Percentiles rank a stretch among this genome's conserved stretches.
Evolutionary conservation across 2,888 invertebrate species (phyloP).

Genomic region (Falcaria lacertinaria): DNA sequence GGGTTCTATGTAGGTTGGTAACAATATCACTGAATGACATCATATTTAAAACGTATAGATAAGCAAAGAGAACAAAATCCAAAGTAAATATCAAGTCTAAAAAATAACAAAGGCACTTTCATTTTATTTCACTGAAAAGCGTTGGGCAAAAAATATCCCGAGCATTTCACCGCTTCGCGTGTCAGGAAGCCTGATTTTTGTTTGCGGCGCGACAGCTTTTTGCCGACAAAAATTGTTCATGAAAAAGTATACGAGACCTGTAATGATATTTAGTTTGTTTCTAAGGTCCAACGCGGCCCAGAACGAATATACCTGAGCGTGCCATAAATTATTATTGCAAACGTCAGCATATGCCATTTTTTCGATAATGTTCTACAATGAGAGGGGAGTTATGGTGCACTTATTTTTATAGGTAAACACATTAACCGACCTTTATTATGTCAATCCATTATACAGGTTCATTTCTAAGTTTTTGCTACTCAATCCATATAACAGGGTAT

Average conservation of each 20-base stretch:
- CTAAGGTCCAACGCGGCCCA: background rate
- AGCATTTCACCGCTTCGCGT: constrained; percentile 7
- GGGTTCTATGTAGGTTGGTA: too few relatives aligned
- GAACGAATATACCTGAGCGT: background rate
- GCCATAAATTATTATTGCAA: constrained; percentile 13
- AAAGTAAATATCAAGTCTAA: background rate
- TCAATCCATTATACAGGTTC: too few relatives aligned
- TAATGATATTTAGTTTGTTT: background rate
- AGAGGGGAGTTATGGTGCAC: background rate
- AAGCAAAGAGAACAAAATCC: too few relatives aligned
- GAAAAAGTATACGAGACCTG: constrained; percentile 11
- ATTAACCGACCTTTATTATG: too few relatives aligned
- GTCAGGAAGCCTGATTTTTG: constrained; percentile 13
- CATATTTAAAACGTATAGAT: too few relatives aligned
- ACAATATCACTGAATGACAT: too few relatives aligned
- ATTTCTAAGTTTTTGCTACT: too few relatives aligned
- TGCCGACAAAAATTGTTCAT: background rate
- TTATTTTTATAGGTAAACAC: constrained; percentile 6
- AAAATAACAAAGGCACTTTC: background rate
- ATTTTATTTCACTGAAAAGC: background rate
- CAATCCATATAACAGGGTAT: too few relatives aligned
- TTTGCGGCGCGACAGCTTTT: constrained; percentile 11
- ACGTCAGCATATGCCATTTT: constrained; percentile 13
- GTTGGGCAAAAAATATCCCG: background rate
- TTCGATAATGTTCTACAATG: background rate